Evolutionary conservation across 30 jellyfish, hydroid and myxozoan genomes (phyloP), one percentile per base, ranked within the genome.

Genomic region (Aurelia coerulea): DNA sequence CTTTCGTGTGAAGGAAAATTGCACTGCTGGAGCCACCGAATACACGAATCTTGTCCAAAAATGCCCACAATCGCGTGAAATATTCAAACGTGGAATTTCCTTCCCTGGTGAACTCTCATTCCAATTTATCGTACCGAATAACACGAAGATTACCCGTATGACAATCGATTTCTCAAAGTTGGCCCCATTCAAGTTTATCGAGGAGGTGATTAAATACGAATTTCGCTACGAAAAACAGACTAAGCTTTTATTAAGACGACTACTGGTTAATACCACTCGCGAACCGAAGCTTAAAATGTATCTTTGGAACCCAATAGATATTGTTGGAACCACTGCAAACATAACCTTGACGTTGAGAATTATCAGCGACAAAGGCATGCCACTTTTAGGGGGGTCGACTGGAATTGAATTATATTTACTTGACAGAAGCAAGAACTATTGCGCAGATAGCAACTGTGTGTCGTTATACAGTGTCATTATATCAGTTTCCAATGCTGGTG

Each of bases 1-100:
- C 51, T 74, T 84, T 67, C 93, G 93, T 49, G 80, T 84, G 49
- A 84, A 41, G 72, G 93, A 73, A 53, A 76, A 65, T 42, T 86
- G 95, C 74, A 53, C 84, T 50, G 80, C 67, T 33, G 68, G 69
- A 10, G 10, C 85, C 5, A 7, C 59, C 23, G 80, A 66, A 35
- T 75, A 69, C 64, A 53, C 81, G 72, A 64, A 68, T 39, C 75
- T 65, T 3, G 29, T 65, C 80, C 72, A 67, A 19, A 31, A 66
- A 6, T 86, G 95, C 51, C 51, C 68, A 33, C 63, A 73, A 33
- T 80, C 85, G 34, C 49, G 75, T 60, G 82, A 73, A 16, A 62
- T 46, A 17, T 23, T 71, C n/a, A 83, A 31, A 37, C 79, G 19
- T n/a, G 37, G 76, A 10, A 39, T 51, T 51, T 31, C 58, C 5